Evolutionary conservation across 2,797 vertebrate species (phyloP), one percentile per base, ranked within the genome.

Genomic region (Peromyscus melanophrys): DNA sequence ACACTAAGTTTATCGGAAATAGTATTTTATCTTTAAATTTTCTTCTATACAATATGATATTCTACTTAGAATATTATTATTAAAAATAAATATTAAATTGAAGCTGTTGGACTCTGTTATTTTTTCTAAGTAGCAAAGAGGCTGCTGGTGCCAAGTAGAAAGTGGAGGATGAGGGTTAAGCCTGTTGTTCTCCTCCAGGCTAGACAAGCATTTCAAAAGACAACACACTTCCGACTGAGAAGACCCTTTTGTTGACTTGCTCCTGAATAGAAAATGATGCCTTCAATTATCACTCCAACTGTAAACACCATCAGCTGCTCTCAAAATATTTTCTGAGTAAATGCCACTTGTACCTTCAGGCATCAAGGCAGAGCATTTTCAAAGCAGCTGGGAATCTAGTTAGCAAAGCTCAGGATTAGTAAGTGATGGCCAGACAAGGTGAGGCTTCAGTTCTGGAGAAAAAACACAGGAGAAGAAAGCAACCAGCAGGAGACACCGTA

Each of bases 301-400:
- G 95, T 96, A 98, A 98, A 97, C 97, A 97, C 81, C 97, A 97
- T 97, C 96, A 96, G 89, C 89, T 67, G 29, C 96, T 97, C 97
- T 97, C 97, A 98, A 97, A 97, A 98, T 97, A 93, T 97, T 98
- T 97, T 97, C 94, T 80, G 94, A 97, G 89, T 94, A 97, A 96
- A 98, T 97, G 95, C 91, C 86, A 94, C 96, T 97, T 97, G 84
- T 96, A 97, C 95, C 96, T 98, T 97, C 95, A 96, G 94, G 92
- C 96, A 96, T 93, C 92, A 90, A 97, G 93, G 96, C 95, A 85
- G 96, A 96, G 40, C 86, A 82, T 95, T 94, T 96, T 95, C 90
- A 96, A 95, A 97, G 91, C 96, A 97, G 92, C 91, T 95, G 89
- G 80, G 94, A 97, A 92, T 96, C 96, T 95, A 93, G 91, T 97